phyloP scores from a whole-genome alignment of 2,113 vertebrate genomes.

The Blennius ocellaris region DNA sequence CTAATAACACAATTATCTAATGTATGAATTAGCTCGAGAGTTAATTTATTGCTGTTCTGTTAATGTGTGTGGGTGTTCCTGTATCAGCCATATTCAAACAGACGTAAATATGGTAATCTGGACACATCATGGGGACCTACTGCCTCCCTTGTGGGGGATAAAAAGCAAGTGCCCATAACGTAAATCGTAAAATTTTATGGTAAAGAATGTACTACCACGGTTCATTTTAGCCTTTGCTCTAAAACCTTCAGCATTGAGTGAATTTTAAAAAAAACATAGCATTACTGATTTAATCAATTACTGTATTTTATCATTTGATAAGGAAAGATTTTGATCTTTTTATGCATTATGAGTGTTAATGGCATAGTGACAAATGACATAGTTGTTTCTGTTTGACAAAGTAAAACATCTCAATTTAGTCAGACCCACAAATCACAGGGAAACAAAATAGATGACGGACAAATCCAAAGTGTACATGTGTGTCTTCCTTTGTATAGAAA shows the following conservation, averaged over 20 bases:
- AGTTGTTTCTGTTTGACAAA: slow-evolving; percentile 1
- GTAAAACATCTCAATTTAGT: not conserved
- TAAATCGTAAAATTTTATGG: slow-evolving; percentile 1
- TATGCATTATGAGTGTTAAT: not conserved
- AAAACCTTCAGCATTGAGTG: not conserved
- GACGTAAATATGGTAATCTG: not conserved
- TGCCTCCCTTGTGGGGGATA: not conserved
- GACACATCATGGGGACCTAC: not conserved
- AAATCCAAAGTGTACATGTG: slow-evolving; percentile 5
- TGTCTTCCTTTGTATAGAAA: slow-evolving; percentile 19
- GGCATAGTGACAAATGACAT: not conserved
- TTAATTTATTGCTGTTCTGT: too few species aligned
- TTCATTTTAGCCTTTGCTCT: not conserved
- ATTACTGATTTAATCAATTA: too few species aligned
- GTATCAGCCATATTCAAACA: not conserved
- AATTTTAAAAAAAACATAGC: not conserved
- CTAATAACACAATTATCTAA: too few species aligned
- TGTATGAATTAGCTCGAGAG: too few species aligned
- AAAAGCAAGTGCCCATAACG: not conserved
- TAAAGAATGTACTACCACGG: not conserved
- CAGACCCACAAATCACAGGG: not conserved
- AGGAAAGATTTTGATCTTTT: too few species aligned
- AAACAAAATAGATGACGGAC: not conserved
- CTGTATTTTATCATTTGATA: too few species aligned
- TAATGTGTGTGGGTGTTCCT: not conserved